A percentile compares a stretch with the other conserved stretches of the same genome.
phyloP scores from a whole-genome alignment of 2,888 invertebrate genomes.

The Glyphotaelius pellucidus region DNA sequence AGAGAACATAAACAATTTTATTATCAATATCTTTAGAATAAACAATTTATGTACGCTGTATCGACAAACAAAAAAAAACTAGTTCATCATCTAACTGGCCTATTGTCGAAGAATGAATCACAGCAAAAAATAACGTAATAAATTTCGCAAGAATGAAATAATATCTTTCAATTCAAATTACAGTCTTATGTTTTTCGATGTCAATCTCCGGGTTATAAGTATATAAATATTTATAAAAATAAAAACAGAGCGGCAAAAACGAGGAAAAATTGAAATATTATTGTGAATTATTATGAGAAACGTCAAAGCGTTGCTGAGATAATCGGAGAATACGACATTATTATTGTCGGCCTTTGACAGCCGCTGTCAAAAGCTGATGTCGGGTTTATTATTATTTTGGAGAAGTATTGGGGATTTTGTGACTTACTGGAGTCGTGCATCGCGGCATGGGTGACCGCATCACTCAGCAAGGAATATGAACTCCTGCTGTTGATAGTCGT shows the following conservation, averaged over 20 bases:
- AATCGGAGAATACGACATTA: neutral
- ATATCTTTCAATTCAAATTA: neutral
- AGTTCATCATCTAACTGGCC: neutral
- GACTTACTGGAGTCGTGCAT: slow-evolving; percentile 78
- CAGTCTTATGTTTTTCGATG: neutral
- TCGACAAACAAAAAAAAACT: neutral
- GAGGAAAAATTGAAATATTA: neutral
- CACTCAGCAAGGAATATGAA: slow-evolving; percentile 76
- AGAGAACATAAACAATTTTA: neutral
- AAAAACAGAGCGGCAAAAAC: neutral
- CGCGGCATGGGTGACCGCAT: slow-evolving; percentile 79
- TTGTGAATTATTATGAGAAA: neutral
- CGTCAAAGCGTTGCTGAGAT: neutral
- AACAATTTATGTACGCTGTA: neutral
- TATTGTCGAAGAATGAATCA: slow-evolving; percentile 27
- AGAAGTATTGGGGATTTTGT: slow-evolving; percentile 16
- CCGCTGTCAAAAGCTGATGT: slow-evolving; percentile 13
- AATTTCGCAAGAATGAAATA: neutral
- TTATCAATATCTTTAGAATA: neutral
- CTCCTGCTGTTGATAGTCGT: slow-evolving; percentile 67
- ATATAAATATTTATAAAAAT: neutral
- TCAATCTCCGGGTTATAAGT: neutral
- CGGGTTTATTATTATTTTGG: neutral
- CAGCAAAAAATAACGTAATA: slow-evolving; percentile 9
- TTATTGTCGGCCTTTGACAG: slow-evolving; percentile 44